These are phyloP conservation scores for Bradypus variegatus DNA, from an alignment of 2,797 vertebrate species.

Conservation along the genomic window DNA sequence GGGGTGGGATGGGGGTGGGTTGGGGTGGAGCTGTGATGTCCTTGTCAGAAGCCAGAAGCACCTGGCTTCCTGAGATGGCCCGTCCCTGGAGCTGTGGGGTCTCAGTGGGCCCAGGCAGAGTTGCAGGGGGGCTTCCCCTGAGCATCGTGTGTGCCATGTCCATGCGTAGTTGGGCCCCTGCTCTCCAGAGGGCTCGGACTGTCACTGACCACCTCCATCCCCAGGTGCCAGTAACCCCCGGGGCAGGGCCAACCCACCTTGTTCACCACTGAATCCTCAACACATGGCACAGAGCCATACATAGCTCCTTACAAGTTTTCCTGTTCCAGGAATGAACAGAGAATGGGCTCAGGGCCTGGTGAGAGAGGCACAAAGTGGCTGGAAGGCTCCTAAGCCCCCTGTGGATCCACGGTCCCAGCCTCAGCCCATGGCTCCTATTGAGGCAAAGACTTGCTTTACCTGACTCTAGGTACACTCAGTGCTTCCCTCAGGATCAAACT, in stretches of 20 bases:
- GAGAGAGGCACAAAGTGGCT: not conserved
- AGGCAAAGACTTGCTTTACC: not conserved
- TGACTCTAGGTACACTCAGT: not conserved
- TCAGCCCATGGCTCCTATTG: not conserved
- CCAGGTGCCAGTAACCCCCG: not conserved
- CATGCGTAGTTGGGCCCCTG: not conserved
- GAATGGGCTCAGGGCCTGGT: not conserved
- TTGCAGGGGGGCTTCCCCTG: not conserved
- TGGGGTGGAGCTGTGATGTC: not conserved
- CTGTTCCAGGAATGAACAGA: not conserved
- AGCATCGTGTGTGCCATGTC: not conserved
- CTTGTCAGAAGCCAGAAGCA: not conserved
- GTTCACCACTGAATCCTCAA: not conserved
- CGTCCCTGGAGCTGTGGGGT: not conserved
- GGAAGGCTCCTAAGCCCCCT: not conserved
- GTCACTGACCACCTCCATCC: not conserved
- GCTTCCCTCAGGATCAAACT: not conserved
- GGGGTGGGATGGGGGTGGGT: too few species aligned
- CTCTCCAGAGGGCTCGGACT: not conserved
- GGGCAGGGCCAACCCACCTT: not conserved
- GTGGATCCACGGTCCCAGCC: not conserved
- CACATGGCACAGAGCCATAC: not conserved
- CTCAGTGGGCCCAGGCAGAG: not conserved
- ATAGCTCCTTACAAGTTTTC: not conserved
- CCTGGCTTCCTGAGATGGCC: not conserved